These are phyloP conservation scores for Mus musculus DNA, from an alignment of 2,113 vertebrate species.

Conservation along the genomic window GRCm39 chr11:88218001-88218500, in stretches of 20 bases:
- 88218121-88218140: not conserved
- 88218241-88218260: slow-evolving; percentile 8
- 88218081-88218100: slow-evolving; percentile 59
- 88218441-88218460: not conserved
- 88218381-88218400: not conserved
- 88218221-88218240: not conserved
- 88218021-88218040: not conserved
- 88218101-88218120: not conserved
- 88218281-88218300: not conserved
- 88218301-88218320: not conserved
- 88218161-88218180: slow-evolving; percentile 37
- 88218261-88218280: not conserved
- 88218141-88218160: not conserved
- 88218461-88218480: rapidly evolving
- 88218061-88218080: slow-evolving; percentile 61
- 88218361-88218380: not conserved
- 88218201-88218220: slow-evolving; percentile 9
- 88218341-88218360: not conserved
- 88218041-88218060: slow-evolving; percentile 44
- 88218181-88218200: not conserved
- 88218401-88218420: not conserved
- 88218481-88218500: not conserved
- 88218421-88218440: not conserved
- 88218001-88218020: slow-evolving; percentile 65
- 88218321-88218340: not conserved